Evolutionary conservation across 2,113 vertebrate species (phyloP).

Genomic region (Edolisoma coerulescens): DNA sequence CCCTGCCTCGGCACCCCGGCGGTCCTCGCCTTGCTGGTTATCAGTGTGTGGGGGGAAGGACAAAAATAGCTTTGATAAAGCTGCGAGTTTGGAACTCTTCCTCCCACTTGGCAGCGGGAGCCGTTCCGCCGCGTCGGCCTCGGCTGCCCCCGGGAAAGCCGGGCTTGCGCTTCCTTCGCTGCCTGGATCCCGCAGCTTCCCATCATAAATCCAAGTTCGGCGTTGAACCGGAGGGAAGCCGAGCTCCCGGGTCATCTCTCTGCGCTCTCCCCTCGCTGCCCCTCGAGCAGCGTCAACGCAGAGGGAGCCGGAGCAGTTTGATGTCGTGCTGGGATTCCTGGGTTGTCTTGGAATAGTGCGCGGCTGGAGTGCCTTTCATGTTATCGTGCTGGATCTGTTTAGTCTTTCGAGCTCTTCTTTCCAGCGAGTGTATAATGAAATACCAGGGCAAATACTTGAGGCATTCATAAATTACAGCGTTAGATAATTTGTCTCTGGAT

Average conservation of each 20-base stretch:
- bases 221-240: background rate
- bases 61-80: constrained; percentile 23
- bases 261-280: background rate
- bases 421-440: background rate
- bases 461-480: background rate
- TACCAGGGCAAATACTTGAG: background rate
- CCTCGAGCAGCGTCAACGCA: background rate
- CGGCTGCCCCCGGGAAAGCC: background rate
- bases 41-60: background rate
- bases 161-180: background rate
- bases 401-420: background rate
- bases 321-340: background rate
- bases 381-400: constrained; percentile 20
- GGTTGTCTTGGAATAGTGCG: background rate
- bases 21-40: background rate
- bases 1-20: background rate
- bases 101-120: background rate
- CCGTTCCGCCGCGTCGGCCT: background rate
- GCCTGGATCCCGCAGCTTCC: background rate
- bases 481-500: background rate
- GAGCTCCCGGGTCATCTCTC: background rate
- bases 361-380: background rate
- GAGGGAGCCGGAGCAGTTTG: background rate
- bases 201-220: rapidly evolving
- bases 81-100: constrained; percentile 15